A percentile compares a stretch with the other conserved stretches of the same genome.
These are phyloP conservation scores for Chaitophorus viminalis DNA, from an alignment of 2,888 invertebrate species.

Conservation along the genomic window DNA sequence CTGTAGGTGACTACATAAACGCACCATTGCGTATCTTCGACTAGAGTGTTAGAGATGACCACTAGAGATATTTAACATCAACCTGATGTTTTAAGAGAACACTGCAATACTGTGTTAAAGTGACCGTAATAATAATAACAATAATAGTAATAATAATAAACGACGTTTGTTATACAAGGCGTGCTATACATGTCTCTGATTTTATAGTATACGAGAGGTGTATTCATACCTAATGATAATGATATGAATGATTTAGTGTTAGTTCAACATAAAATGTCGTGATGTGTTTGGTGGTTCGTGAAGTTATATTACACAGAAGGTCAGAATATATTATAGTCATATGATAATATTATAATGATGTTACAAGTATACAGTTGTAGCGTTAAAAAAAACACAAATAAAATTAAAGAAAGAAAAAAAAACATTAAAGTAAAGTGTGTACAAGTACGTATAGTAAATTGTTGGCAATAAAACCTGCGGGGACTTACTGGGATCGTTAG, in stretches of 20 bases:
- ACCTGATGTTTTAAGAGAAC: not conserved
- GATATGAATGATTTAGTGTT: not conserved
- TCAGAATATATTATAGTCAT: not conserved
- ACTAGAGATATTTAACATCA: not conserved
- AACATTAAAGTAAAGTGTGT: constrained; percentile 14
- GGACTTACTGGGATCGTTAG: constrained; percentile 81
- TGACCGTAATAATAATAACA: not conserved
- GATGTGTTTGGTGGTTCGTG: not conserved
- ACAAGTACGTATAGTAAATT: not conserved
- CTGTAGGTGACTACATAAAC: not conserved
- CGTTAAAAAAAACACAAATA: not conserved
- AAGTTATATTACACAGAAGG: not conserved
- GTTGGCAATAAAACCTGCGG: constrained; percentile 42
- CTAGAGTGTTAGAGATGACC: no score
- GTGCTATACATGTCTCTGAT: not conserved
- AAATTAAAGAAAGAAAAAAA: not conserved
- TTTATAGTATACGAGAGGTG: not conserved
- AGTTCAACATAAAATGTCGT: not conserved
- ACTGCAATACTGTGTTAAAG: not conserved
- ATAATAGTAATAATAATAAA: not conserved
- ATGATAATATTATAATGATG: not conserved
- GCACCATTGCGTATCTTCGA: not conserved
- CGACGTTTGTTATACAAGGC: not conserved
- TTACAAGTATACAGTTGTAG: not conserved
- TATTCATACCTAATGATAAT: not conserved